phyloP scores from a whole-genome alignment of 2,113 vertebrate species.

The Casuarius casuarius region DNA sequence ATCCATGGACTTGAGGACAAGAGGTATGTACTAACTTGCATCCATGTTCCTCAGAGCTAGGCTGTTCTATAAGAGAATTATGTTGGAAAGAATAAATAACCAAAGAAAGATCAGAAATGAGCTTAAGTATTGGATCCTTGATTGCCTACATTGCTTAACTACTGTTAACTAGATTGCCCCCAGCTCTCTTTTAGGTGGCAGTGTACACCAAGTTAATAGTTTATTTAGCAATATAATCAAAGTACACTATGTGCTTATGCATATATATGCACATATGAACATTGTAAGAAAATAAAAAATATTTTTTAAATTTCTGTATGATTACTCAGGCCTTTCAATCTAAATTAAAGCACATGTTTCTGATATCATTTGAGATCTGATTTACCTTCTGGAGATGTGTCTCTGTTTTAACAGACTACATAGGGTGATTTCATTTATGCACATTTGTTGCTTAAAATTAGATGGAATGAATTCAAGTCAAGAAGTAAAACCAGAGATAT shows the following conservation, averaged over 20 bases:
- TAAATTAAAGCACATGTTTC: neutral
- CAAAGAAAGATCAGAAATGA: neutral
- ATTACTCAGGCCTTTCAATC: neutral
- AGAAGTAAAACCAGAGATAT: neutral
- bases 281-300: neutral
- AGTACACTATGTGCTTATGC: neutral
- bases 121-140: neutral
- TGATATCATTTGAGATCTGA: neutral
- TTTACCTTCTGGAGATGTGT: neutral
- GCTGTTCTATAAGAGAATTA: neutral
- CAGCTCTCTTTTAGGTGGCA: neutral
- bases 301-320: neutral
- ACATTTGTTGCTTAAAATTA: neutral
- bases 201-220: neutral
- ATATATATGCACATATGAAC: neutral
- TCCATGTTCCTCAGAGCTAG: neutral
- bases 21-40: neutral
- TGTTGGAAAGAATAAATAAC: neutral
- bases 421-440: neutral
- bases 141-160: neutral
- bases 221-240: neutral
- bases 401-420: neutral
- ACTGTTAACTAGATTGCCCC: neutral
- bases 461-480: neutral
- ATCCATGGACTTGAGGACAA: neutral